Conservation (phyloP, 1,140 invertebrate species). For the Bathynomus jamesi region DNA sequence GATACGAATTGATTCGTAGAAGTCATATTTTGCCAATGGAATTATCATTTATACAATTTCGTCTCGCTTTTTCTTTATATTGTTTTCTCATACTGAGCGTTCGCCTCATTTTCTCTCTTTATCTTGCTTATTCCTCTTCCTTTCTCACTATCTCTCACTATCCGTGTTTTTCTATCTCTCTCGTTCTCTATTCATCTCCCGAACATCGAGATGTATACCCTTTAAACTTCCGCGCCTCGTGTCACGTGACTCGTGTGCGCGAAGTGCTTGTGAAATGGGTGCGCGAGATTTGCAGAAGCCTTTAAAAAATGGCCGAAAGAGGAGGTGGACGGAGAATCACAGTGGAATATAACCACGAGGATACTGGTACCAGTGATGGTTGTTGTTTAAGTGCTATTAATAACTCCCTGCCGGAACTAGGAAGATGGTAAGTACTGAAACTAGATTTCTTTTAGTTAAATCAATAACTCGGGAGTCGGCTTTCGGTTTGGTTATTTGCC, state of each 20-base stretch:
- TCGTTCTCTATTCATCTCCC: not conserved
- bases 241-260: not conserved
- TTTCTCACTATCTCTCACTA: no score
- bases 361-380: conserved; percentile 31
- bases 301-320: conserved; percentile 38
- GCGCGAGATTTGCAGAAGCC: conserved; percentile 22
- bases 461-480: no score
- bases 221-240: not conserved
- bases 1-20: no score
- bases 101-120: no score
- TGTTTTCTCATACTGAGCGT: no score
- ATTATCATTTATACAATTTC: no score
- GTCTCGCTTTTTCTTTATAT: no score
- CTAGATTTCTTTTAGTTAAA: no score
- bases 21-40: no score
- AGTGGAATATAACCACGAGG: conserved; percentile 37
- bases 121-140: no score
- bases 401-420: conserved; percentile 37
- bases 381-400: conserved; percentile 37
- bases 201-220: not conserved
- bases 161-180: not conserved
- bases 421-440: conserved; percentile 34
- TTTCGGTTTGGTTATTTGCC: no score
- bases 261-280: not conserved
- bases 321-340: conserved; percentile 35